A percentile compares a stretch with the other conserved stretches of the same genome.
Conservation (phyloP, 2,113 vertebrate genomes). For the Paedocypris sp. region DNA sequence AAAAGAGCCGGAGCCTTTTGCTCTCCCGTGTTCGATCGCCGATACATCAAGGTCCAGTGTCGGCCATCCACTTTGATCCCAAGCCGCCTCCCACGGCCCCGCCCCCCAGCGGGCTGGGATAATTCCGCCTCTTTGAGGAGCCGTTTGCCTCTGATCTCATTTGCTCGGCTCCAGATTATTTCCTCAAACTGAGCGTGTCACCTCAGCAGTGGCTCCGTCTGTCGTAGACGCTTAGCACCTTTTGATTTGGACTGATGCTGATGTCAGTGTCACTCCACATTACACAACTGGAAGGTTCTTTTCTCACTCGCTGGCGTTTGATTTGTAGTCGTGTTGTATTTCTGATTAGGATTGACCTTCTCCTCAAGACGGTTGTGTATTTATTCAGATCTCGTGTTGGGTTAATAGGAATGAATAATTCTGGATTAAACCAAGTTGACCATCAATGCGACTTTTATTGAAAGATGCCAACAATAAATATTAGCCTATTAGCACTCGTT, state of each 20-base stretch:
- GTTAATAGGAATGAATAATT: too few relatives aligned
- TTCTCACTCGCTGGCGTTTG: too few relatives aligned
- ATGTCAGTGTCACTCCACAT: background rate
- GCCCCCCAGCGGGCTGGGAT: constrained; percentile 27
- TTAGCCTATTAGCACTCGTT: too few relatives aligned
- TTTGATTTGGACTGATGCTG: background rate
- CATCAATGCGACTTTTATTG: too few relatives aligned
- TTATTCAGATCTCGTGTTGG: too few relatives aligned
- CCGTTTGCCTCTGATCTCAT: constrained; percentile 52
- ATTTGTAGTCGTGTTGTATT: too few relatives aligned
- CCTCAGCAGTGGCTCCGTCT: constrained; percentile 18
- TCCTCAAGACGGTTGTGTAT: too few relatives aligned
- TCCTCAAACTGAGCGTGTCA: constrained; percentile 55
- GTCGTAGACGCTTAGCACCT: background rate
- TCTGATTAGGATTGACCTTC: too few relatives aligned
- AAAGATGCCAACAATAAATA: too few relatives aligned
- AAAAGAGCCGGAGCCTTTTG: background rate
- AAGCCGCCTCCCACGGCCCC: background rate
- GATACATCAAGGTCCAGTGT: background rate
- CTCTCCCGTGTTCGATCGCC: background rate
- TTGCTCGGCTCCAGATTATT: constrained; percentile 57
- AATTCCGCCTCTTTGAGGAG: constrained; percentile 38
- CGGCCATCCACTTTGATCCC: constrained; percentile 23
- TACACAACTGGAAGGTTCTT: too few relatives aligned
- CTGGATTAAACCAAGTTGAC: too few relatives aligned